Conservation (phyloP, 2,113 vertebrate species). For the Pelecanus crispus region DNA sequence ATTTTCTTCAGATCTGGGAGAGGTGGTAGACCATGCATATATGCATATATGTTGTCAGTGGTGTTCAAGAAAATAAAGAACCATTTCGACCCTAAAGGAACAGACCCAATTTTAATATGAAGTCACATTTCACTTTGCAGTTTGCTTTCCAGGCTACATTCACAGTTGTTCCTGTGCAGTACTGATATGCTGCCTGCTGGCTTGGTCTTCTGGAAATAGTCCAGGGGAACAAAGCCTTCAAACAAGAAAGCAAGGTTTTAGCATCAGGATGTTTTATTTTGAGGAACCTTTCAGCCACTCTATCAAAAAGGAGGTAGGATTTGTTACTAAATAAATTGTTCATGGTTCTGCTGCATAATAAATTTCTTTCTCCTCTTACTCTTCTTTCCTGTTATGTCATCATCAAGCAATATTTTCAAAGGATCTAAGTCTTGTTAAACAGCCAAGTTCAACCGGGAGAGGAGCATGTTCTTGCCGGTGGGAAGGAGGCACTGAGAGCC, state of each 20-base stretch:
- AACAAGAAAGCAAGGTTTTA: background rate
- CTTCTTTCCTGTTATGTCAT: background rate
- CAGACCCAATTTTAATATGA: background rate
- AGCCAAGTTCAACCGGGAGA: background rate
- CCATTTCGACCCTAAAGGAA: background rate
- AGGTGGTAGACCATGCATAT: background rate
- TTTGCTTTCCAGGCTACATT: background rate
- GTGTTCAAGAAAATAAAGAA: background rate
- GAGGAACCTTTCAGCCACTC: background rate
- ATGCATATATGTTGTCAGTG: background rate
- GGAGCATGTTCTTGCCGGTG: background rate
- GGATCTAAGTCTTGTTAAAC: background rate
- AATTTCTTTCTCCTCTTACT: background rate
- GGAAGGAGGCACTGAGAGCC: background rate
- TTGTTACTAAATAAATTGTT: background rate
- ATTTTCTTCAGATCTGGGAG: background rate
- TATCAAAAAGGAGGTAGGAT: background rate
- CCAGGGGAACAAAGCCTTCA: background rate
- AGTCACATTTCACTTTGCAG: background rate
- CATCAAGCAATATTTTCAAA: background rate
- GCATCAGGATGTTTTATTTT: background rate
- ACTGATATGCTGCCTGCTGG: background rate
- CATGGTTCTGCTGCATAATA: background rate
- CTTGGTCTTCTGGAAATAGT: background rate
- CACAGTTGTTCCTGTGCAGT: background rate